Evolutionary conservation across 92 coral and sea anemone genomes (phyloP).

Genomic region (Porites evermanni): DNA sequence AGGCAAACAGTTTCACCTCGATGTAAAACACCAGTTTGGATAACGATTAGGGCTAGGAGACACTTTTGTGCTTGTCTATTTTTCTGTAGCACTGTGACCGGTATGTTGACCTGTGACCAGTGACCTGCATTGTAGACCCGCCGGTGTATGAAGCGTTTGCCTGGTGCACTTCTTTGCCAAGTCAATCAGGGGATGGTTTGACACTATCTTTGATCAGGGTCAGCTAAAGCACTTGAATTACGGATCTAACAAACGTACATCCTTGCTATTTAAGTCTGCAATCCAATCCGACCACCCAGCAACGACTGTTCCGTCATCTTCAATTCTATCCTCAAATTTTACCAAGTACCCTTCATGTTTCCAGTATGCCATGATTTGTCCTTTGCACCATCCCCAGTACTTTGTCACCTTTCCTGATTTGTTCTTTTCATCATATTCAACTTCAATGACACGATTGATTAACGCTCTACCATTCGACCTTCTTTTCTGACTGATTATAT

Average conservation of each 20-base stretch:
- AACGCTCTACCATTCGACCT: constrained; percentile 47
- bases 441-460: constrained; percentile 36
- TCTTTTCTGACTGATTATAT: constrained; percentile 26
- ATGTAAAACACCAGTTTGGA: too few species aligned
- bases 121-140: too few species aligned
- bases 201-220: too few species aligned
- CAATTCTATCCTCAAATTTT: constrained; percentile 37
- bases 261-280: constrained; percentile 49
- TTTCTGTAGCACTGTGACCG: too few species aligned
- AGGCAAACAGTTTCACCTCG: too few species aligned
- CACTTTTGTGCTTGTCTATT: too few species aligned
- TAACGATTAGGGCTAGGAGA: too few species aligned
- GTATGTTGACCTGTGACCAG: too few species aligned
- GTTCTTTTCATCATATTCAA: constrained; percentile 57
- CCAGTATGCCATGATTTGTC: constrained; percentile 51
- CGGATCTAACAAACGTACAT: constrained; percentile 47
- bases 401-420: constrained; percentile 25
- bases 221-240: background rate
- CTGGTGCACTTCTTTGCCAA: too few species aligned
- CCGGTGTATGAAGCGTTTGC: too few species aligned
- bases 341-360: constrained; percentile 54
- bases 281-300: constrained; percentile 67
- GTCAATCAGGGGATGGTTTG: too few species aligned
- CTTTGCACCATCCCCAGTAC: constrained; percentile 65
- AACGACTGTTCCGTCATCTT: constrained; percentile 11